These are phyloP conservation scores for Vidua chalybeata DNA, from an alignment of 2,113 vertebrate genomes.

Conservation along the genomic window DNA sequence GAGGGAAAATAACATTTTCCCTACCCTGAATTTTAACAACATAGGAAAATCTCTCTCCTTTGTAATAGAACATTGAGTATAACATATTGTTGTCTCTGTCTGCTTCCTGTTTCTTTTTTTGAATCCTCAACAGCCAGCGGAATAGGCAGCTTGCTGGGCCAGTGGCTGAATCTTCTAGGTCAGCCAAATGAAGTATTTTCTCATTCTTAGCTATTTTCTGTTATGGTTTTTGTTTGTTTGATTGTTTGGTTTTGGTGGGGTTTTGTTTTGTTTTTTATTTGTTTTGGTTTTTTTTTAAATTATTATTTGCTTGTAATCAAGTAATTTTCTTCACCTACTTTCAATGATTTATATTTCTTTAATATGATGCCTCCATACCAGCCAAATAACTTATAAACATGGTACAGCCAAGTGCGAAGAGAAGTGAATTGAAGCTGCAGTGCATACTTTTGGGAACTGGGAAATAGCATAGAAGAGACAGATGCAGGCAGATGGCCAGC, in stretches of 20 bases:
- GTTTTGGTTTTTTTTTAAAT: neutral
- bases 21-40: neutral
- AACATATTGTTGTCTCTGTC: neutral
- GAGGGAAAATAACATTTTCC: neutral
- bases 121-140: neutral
- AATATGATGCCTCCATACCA: neutral
- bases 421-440: constrained; percentile 27
- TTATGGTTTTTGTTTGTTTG: neutral
- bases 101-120: neutral
- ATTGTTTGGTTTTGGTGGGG: neutral
- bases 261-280: neutral
- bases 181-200: neutral
- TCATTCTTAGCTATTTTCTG: neutral
- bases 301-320: neutral
- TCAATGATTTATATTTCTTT: neutral
- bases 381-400: neutral
- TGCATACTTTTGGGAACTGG: neutral
- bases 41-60: neutral
- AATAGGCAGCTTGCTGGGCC: neutral
- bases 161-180: neutral
- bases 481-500: constrained; percentile 50
- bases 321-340: neutral
- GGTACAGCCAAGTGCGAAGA: neutral
- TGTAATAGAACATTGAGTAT: neutral
- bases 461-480: constrained; percentile 37